phyloP scores from a whole-genome alignment of 2,797 vertebrate genomes.

The Rousettus madagascariensis region DNA sequence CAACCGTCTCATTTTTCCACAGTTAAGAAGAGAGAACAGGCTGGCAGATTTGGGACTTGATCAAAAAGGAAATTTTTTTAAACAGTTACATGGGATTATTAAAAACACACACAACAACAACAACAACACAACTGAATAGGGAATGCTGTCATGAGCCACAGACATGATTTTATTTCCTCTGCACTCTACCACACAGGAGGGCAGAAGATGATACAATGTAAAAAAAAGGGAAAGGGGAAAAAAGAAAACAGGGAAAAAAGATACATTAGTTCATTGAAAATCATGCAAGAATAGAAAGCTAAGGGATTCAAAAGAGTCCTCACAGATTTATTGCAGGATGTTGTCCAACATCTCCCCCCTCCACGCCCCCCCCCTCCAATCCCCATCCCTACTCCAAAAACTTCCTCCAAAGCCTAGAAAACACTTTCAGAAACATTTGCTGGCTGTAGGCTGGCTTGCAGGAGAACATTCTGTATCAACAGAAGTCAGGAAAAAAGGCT shows the following conservation, averaged over 20 bases:
- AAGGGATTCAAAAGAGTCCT: constrained; percentile 75
- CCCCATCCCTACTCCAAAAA: constrained; percentile 76
- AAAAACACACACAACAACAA: constrained; percentile 75
- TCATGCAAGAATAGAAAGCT: constrained; percentile 80
- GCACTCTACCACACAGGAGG: constrained; percentile 80
- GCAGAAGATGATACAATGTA: constrained; percentile 81
- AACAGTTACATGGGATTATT: constrained; percentile 85
- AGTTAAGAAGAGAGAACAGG: constrained; percentile 87
- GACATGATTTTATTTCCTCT: constrained; percentile 84
- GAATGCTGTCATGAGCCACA: constrained; percentile 85
- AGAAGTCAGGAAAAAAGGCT: constrained; percentile 82
- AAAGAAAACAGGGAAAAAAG: constrained; percentile 81
- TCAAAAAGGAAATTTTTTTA: constrained; percentile 86
- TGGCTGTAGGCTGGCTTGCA: constrained; percentile 84
- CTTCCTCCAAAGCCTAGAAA: constrained; percentile 84
- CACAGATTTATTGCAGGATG: constrained; percentile 74
- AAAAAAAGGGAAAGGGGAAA: constrained; percentile 31
- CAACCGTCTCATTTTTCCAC: constrained; percentile 87
- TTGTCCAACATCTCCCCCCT: constrained; percentile 78
- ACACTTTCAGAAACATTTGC: constrained; percentile 84
- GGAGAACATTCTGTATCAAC: constrained; percentile 81
- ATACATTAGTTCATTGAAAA: constrained; percentile 84
- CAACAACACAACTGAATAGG: constrained; percentile 79
- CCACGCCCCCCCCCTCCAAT: not conserved
- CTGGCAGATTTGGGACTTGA: constrained; percentile 88